phyloP scores from a whole-genome alignment of 2,113 vertebrate species.

The Saimiri boliviensis region DNA sequence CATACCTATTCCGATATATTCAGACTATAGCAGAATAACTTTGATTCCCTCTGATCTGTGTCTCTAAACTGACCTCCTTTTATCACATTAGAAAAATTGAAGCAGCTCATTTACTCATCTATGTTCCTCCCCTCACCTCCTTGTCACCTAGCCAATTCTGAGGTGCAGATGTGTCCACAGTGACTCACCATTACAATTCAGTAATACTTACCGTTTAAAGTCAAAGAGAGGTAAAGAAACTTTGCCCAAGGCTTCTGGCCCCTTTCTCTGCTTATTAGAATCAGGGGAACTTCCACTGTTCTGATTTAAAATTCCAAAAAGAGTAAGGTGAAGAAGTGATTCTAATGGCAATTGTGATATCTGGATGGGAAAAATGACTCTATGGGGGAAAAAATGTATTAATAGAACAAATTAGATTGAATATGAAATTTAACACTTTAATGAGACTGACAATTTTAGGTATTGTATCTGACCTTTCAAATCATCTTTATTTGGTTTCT shows the following conservation, averaged over 20 bases:
- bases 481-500: background rate
- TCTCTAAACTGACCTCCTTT: background rate
- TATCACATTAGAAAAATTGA: background rate
- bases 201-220: conserved; percentile 90
- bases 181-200: conserved; percentile 19
- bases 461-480: conserved; percentile 51
- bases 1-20: background rate
- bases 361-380: conserved; percentile 97
- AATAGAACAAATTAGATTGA: conserved; percentile 53
- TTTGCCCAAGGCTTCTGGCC: conserved; percentile 94
- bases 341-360: conserved; percentile 96
- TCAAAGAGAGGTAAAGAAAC: conserved; percentile 96
- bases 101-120: background rate
- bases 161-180: background rate
- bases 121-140: background rate
- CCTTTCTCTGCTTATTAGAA: conserved; percentile 96
- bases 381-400: conserved; percentile 78
- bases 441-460: conserved; percentile 44
- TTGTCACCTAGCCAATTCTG: background rate
- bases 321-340: conserved; percentile 91
- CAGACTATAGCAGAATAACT: background rate
- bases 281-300: conserved; percentile 94
- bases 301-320: conserved; percentile 95
- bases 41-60: background rate
- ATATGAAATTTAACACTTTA: conserved; percentile 43